These are phyloP conservation scores for Enoplosus armatus DNA, from an alignment of 2,797 vertebrate species.

Conservation along the genomic window DNA sequence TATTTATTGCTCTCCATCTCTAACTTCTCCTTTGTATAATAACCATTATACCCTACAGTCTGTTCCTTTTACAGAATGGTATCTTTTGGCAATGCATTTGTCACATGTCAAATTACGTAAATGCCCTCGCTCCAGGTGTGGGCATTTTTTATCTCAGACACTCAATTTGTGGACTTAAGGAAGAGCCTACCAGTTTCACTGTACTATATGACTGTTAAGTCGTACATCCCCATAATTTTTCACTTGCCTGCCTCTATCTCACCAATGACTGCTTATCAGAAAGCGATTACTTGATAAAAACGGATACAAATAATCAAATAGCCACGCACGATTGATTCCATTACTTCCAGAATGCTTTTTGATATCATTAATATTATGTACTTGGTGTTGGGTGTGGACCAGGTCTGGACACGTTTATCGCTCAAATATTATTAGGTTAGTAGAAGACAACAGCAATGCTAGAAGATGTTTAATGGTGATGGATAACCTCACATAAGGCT, in stretches of 20 bases:
- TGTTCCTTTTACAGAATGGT: not conserved
- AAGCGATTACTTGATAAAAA: constrained; percentile 6
- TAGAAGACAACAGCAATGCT: not conserved
- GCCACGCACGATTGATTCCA: not conserved
- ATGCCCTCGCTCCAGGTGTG: constrained; percentile 2
- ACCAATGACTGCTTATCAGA: not conserved
- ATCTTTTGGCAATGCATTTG: constrained; percentile 12
- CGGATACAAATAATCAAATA: not conserved
- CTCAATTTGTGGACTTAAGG: not conserved
- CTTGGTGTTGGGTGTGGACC: not conserved
- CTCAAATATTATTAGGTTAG: constrained; percentile 6
- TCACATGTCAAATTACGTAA: constrained; percentile 7
- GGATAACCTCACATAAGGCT: not conserved
- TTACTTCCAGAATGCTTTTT: constrained; percentile 1
- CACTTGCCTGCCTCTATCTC: not conserved
- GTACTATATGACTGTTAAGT: not conserved
- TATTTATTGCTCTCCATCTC: not conserved
- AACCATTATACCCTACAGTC: not conserved
- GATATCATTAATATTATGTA: not conserved
- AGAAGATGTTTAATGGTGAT: not conserved
- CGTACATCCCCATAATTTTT: not conserved
- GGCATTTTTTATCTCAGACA: constrained; percentile 13
- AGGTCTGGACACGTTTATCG: not conserved
- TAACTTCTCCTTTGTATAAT: not conserved
- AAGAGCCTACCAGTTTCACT: not conserved